These are phyloP conservation scores for Eilema depressum DNA, from an alignment of 2,888 invertebrate species.

Conservation along the genomic window DNA sequence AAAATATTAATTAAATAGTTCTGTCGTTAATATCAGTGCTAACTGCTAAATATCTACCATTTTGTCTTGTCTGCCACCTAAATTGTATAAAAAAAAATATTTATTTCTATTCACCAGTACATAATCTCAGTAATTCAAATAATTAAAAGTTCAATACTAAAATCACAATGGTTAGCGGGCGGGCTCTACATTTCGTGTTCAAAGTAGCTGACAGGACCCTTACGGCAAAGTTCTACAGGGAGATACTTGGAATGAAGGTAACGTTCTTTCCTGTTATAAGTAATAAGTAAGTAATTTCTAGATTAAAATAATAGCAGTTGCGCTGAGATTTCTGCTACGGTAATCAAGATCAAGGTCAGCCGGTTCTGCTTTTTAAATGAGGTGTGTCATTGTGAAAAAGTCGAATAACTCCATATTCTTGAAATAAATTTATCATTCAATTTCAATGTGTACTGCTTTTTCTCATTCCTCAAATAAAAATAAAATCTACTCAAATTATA, in stretches of 20 bases:
- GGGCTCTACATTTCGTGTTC: conserved; percentile 98
- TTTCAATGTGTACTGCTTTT: too few species aligned
- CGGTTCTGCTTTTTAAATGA: background rate
- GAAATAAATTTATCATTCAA: background rate
- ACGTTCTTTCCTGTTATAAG: conserved; percentile 31
- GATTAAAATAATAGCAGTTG: background rate
- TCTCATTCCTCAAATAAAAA: too few species aligned
- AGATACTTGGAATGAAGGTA: conserved; percentile 98
- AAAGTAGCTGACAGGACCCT: conserved; percentile 96
- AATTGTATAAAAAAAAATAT: too few species aligned
- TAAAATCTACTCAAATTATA: too few species aligned
- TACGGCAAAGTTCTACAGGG: conserved; percentile 95
- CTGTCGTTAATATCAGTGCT: background rate
- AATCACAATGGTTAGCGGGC: conserved; percentile 87
- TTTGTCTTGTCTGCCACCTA: too few species aligned
- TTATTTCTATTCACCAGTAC: conserved; percentile 13
- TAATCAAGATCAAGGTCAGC: conserved; percentile 3
- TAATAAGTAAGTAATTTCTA: background rate
- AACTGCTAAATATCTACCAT: too few species aligned
- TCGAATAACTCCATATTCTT: background rate
- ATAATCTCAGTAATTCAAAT: conserved; percentile 46
- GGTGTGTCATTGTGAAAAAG: background rate
- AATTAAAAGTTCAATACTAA: too few species aligned
- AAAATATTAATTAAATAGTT: background rate
- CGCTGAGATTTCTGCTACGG: background rate